phyloP scores from a whole-genome alignment of 2,888 invertebrate genomes.

The Chaetogeoica ovagalla region DNA sequence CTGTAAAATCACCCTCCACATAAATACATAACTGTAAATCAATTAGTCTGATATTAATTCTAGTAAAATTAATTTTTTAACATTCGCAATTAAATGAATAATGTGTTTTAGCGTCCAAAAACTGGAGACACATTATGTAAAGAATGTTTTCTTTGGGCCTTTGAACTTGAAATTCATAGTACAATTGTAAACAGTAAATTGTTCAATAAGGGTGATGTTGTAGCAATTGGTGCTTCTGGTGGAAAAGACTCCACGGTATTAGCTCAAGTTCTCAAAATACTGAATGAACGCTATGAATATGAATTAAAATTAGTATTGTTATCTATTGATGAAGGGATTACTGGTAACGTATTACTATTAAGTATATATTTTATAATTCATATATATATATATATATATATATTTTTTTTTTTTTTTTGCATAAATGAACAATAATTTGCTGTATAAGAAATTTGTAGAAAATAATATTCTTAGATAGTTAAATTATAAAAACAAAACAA shows the following conservation, averaged over 20 bases:
- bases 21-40: no score
- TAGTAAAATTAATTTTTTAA: not conserved
- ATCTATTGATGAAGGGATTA: conserved; percentile 98
- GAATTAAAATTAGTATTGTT: conserved; percentile 85
- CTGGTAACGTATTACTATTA: conserved; percentile 62
- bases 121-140: conserved; percentile 90
- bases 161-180: conserved; percentile 92
- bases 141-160: conserved; percentile 89
- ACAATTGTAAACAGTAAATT: conserved; percentile 81
- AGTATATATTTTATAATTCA: not conserved
- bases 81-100: not conserved
- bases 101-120: conserved; percentile 74
- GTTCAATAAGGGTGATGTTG: conserved; percentile 80
- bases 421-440: no score
- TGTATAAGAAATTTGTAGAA: no score
- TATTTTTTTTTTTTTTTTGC: no score
- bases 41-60: not conserved
- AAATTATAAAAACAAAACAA: no score
- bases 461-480: no score
- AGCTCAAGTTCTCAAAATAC: conserved; percentile 85
- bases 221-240: conserved; percentile 92
- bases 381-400: not conserved
- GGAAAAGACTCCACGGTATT: conserved; percentile 98
- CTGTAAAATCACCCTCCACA: no score
- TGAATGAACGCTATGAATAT: conserved; percentile 90